Base-by-base conservation (phyloP, 2,797 vertebrate species). In the Synanceia verrucosa region DNA sequence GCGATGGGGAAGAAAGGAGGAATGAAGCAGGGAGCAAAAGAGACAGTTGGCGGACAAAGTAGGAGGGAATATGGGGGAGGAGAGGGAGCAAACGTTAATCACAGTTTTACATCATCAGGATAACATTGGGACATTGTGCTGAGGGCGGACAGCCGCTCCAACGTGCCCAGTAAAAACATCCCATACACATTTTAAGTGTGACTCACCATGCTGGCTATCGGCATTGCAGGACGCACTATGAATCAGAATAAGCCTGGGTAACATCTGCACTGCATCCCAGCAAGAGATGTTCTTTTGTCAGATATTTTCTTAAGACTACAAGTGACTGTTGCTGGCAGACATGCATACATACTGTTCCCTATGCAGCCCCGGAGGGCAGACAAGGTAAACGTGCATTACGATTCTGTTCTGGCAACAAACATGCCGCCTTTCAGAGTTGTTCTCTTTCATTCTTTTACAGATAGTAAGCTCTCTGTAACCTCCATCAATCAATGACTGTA, bases 71-170 rank as follows among this genome's bases (percentile, higher is more conserved):
- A 70, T 57, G 63, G 50, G 24, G 64, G 70, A 77, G 66, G 67
- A 56, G 61, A 73, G 70, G 68, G 60, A 81, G 81, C 83, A 81
- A 85, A 84, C 72, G 79, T 88, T 91, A 88, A 92, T 91, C 90
- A 89, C 81, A 81, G 78, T 84, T 87, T 84, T 88, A 88, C 84
- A 90, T 92, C 87, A 88, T 84, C 80, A 55, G 56, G 65, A 76
- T 68, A 84, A 86, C 81, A 78, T 76, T 71, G 68, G 81, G 79
- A 88, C 81, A 85, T 88, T 78, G 80, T 0, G 64, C 85, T 64
- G 74, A 80, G 83, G 89, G 89, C 76, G 19, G 62, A 78, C 61
- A 65, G 76, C 61, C 59, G 47, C 81, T 77, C 74, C 46, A 9
- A 64, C 39, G 73, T 60, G 47, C 76, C 78, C 74, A 43, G 61